phyloP scores from a whole-genome alignment of 1,140 invertebrate species.

The Bactericera cockerelli region DNA sequence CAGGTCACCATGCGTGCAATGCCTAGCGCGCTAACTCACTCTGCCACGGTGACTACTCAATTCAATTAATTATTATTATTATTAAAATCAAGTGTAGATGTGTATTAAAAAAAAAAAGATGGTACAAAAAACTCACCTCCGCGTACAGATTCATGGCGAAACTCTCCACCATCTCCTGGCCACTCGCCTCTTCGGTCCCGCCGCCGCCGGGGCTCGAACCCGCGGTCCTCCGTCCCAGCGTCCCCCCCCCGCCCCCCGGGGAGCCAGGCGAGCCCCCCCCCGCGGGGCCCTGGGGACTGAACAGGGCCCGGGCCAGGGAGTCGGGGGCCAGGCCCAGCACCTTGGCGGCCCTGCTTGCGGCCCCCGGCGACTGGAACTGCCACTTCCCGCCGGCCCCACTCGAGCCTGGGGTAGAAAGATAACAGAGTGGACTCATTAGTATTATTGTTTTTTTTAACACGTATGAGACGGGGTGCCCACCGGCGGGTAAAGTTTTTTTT shows the following conservation, averaged over 20 bases:
- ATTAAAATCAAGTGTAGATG: no score
- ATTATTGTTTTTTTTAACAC: no score
- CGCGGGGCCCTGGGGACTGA: slow-evolving; percentile 40
- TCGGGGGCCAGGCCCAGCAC: slow-evolving; percentile 68
- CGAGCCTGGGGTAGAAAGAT: not conserved
- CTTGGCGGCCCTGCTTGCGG: slow-evolving; percentile 64
- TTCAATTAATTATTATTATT: no score
- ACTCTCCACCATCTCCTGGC: slow-evolving; percentile 67
- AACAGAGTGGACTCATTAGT: no score
- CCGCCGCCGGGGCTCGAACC: slow-evolving; percentile 28
- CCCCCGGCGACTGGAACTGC: slow-evolving; percentile 67
- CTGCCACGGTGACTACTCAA: no score
- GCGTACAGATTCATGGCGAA: slow-evolving; percentile 74
- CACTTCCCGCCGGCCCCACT: slow-evolving; percentile 25
- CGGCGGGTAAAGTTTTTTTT: no score
- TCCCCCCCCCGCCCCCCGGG: not conserved
- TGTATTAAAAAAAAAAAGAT: no score
- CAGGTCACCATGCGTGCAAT: no score
- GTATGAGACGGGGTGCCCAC: no score
- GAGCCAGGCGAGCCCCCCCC: slow-evolving; percentile 26
- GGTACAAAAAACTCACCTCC: slow-evolving; percentile 32
- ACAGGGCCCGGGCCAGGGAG: slow-evolving; percentile 58
- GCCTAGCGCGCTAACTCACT: no score
- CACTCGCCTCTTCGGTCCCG: slow-evolving; percentile 37
- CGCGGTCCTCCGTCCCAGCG: not conserved